phyloP scores from a whole-genome alignment of 2,113 vertebrate genomes.

The Hippocampus barbouri region DNA sequence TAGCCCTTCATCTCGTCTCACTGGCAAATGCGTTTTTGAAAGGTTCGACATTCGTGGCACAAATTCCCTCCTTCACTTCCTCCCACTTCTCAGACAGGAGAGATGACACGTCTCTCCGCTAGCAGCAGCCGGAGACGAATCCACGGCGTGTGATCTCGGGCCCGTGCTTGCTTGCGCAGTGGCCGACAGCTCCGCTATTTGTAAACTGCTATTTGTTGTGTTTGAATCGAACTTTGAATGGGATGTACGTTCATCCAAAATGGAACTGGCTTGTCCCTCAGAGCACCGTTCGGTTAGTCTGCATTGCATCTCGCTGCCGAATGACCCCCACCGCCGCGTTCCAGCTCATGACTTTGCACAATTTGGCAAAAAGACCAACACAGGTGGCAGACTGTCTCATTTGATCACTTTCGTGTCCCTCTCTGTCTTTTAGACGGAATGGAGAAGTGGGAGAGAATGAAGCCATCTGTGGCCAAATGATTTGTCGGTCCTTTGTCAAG shows the following conservation, averaged over 20 bases:
- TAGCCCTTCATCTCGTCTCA: conserved; percentile 61
- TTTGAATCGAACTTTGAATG: conserved; percentile 6
- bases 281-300: conserved; percentile 2
- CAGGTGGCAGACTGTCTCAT: conserved; percentile 29
- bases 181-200: conserved; percentile 43
- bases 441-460: conserved; percentile 40
- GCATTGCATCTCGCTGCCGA: conserved; percentile 30
- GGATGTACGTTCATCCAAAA: not conserved
- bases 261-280: conserved; percentile 2
- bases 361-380: conserved; percentile 30
- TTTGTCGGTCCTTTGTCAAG: conserved; percentile 30
- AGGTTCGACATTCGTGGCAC: conserved; percentile 67
- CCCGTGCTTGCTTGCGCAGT: conserved; percentile 11
- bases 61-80: conserved; percentile 41
- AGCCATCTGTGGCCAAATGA: conserved; percentile 40
- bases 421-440: conserved; percentile 28
- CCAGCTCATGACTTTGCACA: conserved; percentile 32
- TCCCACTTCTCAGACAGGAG: conserved; percentile 56
- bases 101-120: conserved; percentile 68
- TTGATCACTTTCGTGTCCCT: conserved; percentile 25
- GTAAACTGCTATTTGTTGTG: not conserved
- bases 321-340: conserved; percentile 12
- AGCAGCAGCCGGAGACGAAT: conserved; percentile 70
- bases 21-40: conserved; percentile 69
- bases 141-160: conserved; percentile 42